phyloP scores from a whole-genome alignment of 1,140 invertebrate genomes.

The Philopotamus ludificatus region DNA sequence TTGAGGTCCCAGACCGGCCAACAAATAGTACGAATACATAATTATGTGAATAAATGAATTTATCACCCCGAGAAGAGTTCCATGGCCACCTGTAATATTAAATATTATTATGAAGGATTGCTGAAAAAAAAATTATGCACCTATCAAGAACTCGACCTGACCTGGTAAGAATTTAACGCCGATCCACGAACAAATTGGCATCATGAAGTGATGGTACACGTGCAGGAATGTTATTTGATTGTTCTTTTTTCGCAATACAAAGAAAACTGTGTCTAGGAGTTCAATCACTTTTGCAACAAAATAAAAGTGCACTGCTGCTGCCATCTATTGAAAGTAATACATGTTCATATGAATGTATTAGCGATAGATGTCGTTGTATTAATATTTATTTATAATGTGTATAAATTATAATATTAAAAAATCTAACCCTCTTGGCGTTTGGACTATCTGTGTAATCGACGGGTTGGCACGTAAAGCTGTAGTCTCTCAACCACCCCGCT shows the following conservation, averaged over 20 bases:
- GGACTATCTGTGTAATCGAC: constrained; percentile 76
- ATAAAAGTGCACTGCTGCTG: constrained; percentile 63
- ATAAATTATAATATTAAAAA: constrained; percentile 41
- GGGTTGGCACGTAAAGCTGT: constrained; percentile 80
- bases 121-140: neutral
- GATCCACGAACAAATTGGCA: constrained; percentile 77
- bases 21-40: constrained; percentile 90
- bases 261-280: constrained; percentile 76
- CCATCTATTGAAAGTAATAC: constrained; percentile 55
- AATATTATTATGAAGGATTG: neutral
- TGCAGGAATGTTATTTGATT: constrained; percentile 74
- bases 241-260: constrained; percentile 76
- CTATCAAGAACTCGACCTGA: constrained; percentile 41
- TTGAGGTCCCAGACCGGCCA: constrained; percentile 80
- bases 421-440: constrained; percentile 70
- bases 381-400: constrained; percentile 11
- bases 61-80: constrained; percentile 77
- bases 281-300: constrained; percentile 65
- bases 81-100: constrained; percentile 68
- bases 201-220: constrained; percentile 67
- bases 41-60: constrained; percentile 85
- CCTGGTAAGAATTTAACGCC: constrained; percentile 75
- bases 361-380: too few relatives aligned
- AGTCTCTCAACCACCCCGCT: constrained; percentile 69
- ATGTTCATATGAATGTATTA: neutral